Evolutionary conservation across 2,888 invertebrate species (phyloP).

Genomic region (Oscheius sp.): DNA sequence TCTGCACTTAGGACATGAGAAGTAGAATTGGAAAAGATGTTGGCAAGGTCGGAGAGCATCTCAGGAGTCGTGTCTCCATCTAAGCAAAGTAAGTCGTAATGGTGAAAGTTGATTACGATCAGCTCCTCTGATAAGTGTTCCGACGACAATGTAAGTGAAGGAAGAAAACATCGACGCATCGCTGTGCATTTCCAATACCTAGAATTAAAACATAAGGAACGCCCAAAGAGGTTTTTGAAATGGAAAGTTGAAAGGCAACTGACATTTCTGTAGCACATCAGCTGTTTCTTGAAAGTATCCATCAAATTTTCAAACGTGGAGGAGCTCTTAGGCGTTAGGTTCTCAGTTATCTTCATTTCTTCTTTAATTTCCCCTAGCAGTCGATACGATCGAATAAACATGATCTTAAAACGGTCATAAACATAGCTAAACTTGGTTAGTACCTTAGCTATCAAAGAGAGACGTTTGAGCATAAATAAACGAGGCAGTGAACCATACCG

Average conservation of each 20-base stretch:
- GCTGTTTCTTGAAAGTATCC: slow-evolving; percentile 39
- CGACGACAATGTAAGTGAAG: slow-evolving; percentile 67
- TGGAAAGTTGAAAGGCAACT: background rate
- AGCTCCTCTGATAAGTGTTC: slow-evolving; percentile 64
- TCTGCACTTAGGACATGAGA: slow-evolving; percentile 83
- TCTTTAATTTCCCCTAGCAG: slow-evolving; percentile 37
- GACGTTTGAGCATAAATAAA: slow-evolving; percentile 39
- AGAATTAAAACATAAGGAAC: background rate
- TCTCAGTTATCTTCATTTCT: slow-evolving; percentile 39
- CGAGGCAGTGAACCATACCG: slow-evolving; percentile 41
- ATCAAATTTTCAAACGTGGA: slow-evolving; percentile 35
- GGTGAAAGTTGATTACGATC: slow-evolving; percentile 42
- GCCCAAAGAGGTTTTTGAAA: background rate
- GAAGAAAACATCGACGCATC: slow-evolving; percentile 62
- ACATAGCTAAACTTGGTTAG: background rate
- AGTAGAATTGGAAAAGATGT: slow-evolving; percentile 80
- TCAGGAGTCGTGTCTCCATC: slow-evolving; percentile 79
- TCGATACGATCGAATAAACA: slow-evolving; percentile 43
- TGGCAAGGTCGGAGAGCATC: slow-evolving; percentile 81
- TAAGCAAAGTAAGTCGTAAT: slow-evolving; percentile 39
- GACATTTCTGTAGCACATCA: background rate
- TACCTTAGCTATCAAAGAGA: slow-evolving; percentile 50
- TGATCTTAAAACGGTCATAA: slow-evolving; percentile 39
- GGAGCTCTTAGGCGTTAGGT: slow-evolving; percentile 38
- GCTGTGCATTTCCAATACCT: slow-evolving; percentile 56